Evolutionary conservation across 2,888 invertebrate genomes (phyloP).

Genomic region (Hesperia comma): DNA sequence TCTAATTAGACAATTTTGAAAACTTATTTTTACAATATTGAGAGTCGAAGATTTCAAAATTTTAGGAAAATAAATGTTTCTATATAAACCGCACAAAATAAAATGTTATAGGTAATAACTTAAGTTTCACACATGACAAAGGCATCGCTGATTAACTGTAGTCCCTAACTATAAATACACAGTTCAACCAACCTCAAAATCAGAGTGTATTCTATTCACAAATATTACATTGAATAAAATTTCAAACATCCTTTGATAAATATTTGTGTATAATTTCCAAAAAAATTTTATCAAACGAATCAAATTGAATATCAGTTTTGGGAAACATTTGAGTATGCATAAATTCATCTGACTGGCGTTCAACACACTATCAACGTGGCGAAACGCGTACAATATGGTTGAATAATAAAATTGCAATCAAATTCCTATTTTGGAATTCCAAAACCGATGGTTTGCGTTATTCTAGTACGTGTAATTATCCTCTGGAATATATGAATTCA

Average conservation of each 20-base stretch:
- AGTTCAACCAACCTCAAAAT: neutral
- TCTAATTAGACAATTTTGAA: no score
- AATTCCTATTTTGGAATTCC: slow-evolving; percentile 66
- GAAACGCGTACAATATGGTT: slow-evolving; percentile 59
- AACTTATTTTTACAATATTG: no score
- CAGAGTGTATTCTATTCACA: neutral
- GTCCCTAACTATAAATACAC: neutral
- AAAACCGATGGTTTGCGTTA: slow-evolving; percentile 56
- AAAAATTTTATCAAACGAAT: slow-evolving; percentile 25
- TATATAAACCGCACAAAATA: no score
- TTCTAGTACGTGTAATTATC: slow-evolving; percentile 63
- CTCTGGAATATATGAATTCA: slow-evolving; percentile 68
- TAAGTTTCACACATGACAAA: neutral
- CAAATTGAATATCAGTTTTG: slow-evolving; percentile 38
- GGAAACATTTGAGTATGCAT: slow-evolving; percentile 55
- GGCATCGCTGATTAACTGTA: neutral
- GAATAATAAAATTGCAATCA: slow-evolving; percentile 74
- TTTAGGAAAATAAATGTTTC: neutral
- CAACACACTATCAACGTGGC: slow-evolving; percentile 43
- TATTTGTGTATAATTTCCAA: neutral
- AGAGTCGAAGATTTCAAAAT: neutral
- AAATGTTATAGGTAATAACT: no score
- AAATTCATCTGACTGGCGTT: slow-evolving; percentile 50
- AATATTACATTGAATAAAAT: neutral
- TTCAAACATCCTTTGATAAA: neutral